Evolutionary conservation across 2,113 vertebrate genomes (phyloP), one percentile per base, ranked within the genome.

Genomic region (Lagopus muta): DNA sequence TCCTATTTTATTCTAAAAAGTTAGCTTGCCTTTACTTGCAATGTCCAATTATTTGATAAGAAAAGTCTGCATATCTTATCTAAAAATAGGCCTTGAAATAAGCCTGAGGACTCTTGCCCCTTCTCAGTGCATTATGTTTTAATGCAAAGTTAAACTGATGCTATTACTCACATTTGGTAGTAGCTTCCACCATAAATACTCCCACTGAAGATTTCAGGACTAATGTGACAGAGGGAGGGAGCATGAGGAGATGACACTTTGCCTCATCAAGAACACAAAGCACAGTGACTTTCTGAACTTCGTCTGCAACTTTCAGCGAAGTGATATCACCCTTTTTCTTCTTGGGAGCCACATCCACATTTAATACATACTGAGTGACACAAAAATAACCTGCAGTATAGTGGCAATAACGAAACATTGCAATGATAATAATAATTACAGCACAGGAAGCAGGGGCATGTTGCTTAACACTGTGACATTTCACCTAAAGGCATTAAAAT

Each of bases 11-110:
- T 95, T 92, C 86, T 91, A 17, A 58, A 65, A 89, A 90, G 72
- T 88, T 90, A 72, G 71, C 90, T 93, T 78, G 82, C 66, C 69
- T 92, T 91, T 78, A 13, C 47, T 75, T 82, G 17, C 20, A 58
- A 84, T 83, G 88, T 94, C 30, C 95, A 91, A 91, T 92, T 95
- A 88, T 86, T 94, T 91, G 69, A 75, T 88, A 91, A 83, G 90
- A 93, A 58, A 86, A 64, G 21, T 81, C 90, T 94, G 82, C 86
- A 78, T 93, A 90, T 28, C 65, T 80, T n/a, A 24, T 43, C 82
- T 96, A 97, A 95, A 95, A 88, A 88, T 88, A 95, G 66, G 43
- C 74, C 60, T 75, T 8, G 62, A 86, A 91, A 94, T 72, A 72
- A 90, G 65, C 90, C 82, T 27, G 54, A 90, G 80, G 70, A 88